Conservation (phyloP, 2,113 vertebrate genomes). For the Delphinus delphis region DNA sequence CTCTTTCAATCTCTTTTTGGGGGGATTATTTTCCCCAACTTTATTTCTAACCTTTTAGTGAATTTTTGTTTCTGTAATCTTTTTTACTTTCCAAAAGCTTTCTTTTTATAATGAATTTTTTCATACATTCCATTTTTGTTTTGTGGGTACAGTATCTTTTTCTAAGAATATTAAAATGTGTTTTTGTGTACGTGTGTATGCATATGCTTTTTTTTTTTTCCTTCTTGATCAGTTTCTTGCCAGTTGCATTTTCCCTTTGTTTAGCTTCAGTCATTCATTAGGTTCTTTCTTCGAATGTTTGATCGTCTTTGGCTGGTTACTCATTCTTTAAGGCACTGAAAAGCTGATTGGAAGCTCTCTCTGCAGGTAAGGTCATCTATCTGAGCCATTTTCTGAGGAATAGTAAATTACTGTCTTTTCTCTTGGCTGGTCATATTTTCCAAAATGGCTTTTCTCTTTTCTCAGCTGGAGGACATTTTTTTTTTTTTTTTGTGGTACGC, state of each 20-base stretch:
- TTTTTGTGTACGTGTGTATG: not conserved
- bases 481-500: no score
- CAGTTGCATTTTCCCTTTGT: constrained; percentile 10
- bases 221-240: not conserved
- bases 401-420: not conserved
- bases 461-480: not conserved
- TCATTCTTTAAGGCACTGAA: not conserved
- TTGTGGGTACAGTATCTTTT: not conserved
- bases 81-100: not conserved
- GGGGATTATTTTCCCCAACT: not conserved
- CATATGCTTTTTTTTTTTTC: not conserved
- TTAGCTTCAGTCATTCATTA: not conserved
- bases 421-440: not conserved
- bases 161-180: not conserved
- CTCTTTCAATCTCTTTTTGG: no score
- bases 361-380: not conserved
- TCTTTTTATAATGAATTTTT: not conserved
- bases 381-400: not conserved
- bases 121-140: not conserved
- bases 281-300: not conserved
- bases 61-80: not conserved
- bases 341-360: not conserved
- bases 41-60: not conserved
- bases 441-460: not conserved
- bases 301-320: not conserved